Conservation (phyloP, 2,888 invertebrate species). For the Criorhina ranunculi region DNA sequence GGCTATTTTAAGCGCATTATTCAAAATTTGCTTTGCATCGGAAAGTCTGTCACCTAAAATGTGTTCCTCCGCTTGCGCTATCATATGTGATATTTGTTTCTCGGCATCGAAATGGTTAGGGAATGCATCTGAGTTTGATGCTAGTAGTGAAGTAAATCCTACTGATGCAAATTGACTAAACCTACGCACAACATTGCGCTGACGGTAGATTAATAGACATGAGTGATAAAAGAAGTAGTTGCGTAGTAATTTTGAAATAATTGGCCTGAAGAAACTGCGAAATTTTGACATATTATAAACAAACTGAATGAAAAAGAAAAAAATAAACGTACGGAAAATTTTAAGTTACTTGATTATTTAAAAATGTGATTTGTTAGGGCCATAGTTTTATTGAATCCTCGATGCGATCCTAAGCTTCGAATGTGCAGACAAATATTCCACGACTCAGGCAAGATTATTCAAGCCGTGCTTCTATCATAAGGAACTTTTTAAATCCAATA, state of each 20-base stretch:
- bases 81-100: constrained; percentile 69
- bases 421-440: no score
- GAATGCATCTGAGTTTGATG: constrained; percentile 44
- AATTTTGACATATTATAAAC: constrained; percentile 61
- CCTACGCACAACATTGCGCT: not conserved
- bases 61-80: constrained; percentile 64
- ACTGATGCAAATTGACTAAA: not conserved
- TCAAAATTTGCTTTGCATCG: constrained; percentile 83
- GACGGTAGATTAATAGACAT: no score
- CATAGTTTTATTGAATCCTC: not conserved
- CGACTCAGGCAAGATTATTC: no score
- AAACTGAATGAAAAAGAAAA: constrained; percentile 4
- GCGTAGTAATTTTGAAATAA: not conserved
- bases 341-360: not conserved
- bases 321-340: not conserved
- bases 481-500: no score
- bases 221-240: not conserved
- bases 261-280: constrained; percentile 19
- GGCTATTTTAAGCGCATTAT: constrained; percentile 83
- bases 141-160: constrained; percentile 11
- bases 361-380: not conserved
- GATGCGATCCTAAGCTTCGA: no score
- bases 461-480: no score
- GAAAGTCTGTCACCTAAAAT: constrained; percentile 79
- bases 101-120: constrained; percentile 61